Base-by-base conservation (phyloP, 1,140 invertebrate species). In the Coenobita brevimanus region DNA sequence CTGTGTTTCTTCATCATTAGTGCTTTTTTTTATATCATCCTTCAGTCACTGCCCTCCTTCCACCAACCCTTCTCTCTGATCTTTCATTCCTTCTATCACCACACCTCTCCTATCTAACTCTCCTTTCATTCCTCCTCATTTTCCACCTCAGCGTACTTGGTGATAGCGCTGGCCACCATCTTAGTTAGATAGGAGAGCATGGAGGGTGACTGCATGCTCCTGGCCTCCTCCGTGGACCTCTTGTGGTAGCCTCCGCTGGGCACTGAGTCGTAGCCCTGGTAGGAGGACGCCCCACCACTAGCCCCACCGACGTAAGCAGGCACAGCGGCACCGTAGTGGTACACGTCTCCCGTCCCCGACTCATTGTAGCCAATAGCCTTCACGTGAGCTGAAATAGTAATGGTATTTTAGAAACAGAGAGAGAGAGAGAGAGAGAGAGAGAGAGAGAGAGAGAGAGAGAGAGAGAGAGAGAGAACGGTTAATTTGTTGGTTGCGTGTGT, bases 191-290 rank as follows among this genome's bases (percentile, higher is more conserved):
- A 27, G 36, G 64, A 62, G 62, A 71, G 67, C 21, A 38, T 71
- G 62, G 80, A 82, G n/a, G 80, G 80, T 17, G 80, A 71, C 0
- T 30, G 10, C 36, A 82, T 21, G 41, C 41, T 33, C 6, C 64
- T 67, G 3, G 10, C 80, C 41, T 82, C 80, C 10, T 71, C 41
- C 0, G 64, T 33, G 21, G 80, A 82, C 27, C 80, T 67, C 80
- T 69, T 82, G 80, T 64, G 60, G 80, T 82, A 82, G n/a, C 62
- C 80, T 36, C 80, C 64, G 62, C 24, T n/a, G 17, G 57, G 33
- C 10, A 41, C 21, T 1, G 38, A 76, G 2, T n/a, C 76, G 33
- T 57, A 17, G 43, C 46, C 54, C 27, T 82, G 62, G 57, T 82
- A 82, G 17, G 80, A 30, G 15, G 62, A 67, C 62, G 21, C 46